Conservation (phyloP, 2,888 invertebrate species). For the Cheilosia vernalis region DNA sequence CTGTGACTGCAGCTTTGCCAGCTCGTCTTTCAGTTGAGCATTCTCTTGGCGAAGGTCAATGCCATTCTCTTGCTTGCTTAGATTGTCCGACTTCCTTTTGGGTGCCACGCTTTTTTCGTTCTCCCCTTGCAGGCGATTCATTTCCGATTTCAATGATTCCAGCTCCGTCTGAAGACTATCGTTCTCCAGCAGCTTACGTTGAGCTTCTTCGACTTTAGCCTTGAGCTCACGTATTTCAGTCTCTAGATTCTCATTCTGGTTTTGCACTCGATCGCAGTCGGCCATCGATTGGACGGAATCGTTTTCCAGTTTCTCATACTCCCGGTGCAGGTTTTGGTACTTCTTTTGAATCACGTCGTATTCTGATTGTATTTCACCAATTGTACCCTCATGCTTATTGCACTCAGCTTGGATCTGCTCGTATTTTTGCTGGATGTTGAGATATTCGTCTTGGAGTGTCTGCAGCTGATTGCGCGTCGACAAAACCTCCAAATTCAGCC, state of each 20-base stretch:
- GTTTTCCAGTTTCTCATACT: conserved; percentile 77
- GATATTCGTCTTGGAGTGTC: conserved; percentile 76
- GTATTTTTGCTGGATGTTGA: conserved; percentile 77
- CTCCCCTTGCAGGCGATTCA: conserved; percentile 37
- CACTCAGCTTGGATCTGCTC: conserved; percentile 77
- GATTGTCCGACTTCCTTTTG: conserved; percentile 18
- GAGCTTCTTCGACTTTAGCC: conserved; percentile 77
- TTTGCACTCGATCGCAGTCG: conserved; percentile 77
- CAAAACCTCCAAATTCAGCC: conserved; percentile 76
- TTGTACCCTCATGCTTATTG: conserved; percentile 74
- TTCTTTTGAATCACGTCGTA: conserved; percentile 78
- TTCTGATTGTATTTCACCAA: conserved; percentile 77
- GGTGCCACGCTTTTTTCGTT: conserved; percentile 22
- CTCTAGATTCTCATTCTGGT: conserved; percentile 78
- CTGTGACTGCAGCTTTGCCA: conserved; percentile 79
- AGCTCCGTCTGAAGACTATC: conserved; percentile 56
- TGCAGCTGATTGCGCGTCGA: conserved; percentile 46
- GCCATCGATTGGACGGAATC: conserved; percentile 74
- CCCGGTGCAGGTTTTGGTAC: conserved; percentile 77
- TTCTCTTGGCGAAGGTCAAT: conserved; percentile 71
- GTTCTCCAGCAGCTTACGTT: conserved; percentile 76
- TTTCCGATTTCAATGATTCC: conserved; percentile 55
- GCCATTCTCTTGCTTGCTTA: conserved; percentile 23
- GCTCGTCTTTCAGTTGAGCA: conserved; percentile 74
- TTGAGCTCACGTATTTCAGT: conserved; percentile 78